Evolutionary conservation across 2,888 invertebrate species (phyloP), one percentile per base, ranked within the genome.

Genomic region (Furcula furcula): DNA sequence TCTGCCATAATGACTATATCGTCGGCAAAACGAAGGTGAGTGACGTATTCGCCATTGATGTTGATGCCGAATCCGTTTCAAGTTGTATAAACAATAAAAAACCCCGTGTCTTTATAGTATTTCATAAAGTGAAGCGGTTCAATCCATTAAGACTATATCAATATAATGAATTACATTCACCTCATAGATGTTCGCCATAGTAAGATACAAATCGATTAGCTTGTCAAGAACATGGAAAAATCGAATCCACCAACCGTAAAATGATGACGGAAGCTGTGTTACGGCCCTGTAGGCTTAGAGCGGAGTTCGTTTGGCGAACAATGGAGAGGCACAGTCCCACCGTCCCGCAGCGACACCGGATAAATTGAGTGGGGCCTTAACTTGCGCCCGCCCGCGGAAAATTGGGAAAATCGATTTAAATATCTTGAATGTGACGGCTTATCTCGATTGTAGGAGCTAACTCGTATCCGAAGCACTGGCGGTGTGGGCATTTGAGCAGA

Each of bases 381-480:
- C 74, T 75, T 66, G 83, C 76, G 76, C 81, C 74, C 77, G 73
- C 78, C 71, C 79, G 78, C 78, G 84, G 84, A 83, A 87, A 88
- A 88, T 85, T 84, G 85, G 81, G 78, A 76, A 86, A 88, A 87
- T 88, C 87, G 85, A 88, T 88, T 88, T 88, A 86, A 86, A 87
- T 85, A 84, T 85, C 85, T 84, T 76, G 69, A 86, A 86, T 85
- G 85, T 84, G 82, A 82, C 65, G 69, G 72, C 78, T 84, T 84
- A 86, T 87, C 86, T 77, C 47, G 80, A 84, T 84, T 70, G 66
- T 39, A 62, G 60, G 60, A 73, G 68, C 71, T 73, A 73, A 74
- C 72, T 70, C 62, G 55, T 58, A 54, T 43, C 64, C 57, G 46
- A 47, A 48, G 31, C 48, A 48, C 50, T 49, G 36, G 40, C 48